phyloP scores from a whole-genome alignment of 2,888 invertebrate genomes.

The Rhingia campestris region DNA sequence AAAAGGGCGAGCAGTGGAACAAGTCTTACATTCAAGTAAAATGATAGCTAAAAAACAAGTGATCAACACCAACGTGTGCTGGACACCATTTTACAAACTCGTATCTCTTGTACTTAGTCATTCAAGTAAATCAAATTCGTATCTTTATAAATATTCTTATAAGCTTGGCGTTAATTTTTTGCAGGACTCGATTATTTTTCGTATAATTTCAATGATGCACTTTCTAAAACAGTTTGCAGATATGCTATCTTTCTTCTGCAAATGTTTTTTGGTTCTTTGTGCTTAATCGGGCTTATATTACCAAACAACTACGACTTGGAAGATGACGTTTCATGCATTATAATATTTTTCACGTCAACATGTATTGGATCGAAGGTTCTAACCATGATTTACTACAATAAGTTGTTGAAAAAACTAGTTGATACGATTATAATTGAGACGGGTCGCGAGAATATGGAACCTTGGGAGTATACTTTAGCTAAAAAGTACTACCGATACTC shows the following conservation, averaged over 20 bases:
- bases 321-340: slow-evolving; percentile 33
- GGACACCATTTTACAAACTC: slow-evolving; percentile 34
- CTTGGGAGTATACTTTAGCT: slow-evolving; percentile 35
- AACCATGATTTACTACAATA: slow-evolving; percentile 17
- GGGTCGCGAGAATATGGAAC: slow-evolving; percentile 3
- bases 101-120: neutral
- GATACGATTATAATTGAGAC: slow-evolving; percentile 31
- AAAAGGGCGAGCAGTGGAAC: neutral
- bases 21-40: neutral
- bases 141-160: neutral
- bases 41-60: slow-evolving; percentile 9
- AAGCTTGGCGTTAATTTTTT: neutral
- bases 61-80: slow-evolving; percentile 6
- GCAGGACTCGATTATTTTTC: slow-evolving; percentile 44
- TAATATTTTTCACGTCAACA: slow-evolving; percentile 24
- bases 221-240: slow-evolving; percentile 30
- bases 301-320: slow-evolving; percentile 47
- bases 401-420: slow-evolving; percentile 17
- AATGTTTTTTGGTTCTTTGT: slow-evolving; percentile 1
- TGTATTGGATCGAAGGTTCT: slow-evolving; percentile 20
- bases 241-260: neutral
- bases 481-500: slow-evolving; percentile 23
- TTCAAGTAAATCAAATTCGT: slow-evolving; percentile 9
- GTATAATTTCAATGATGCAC: neutral
- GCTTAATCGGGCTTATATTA: slow-evolving; percentile 1